Evolutionary conservation across 2,113 vertebrate species (phyloP), one percentile per base, ranked within the genome.

Genomic region (Rhinolophus sinicus): DNA sequence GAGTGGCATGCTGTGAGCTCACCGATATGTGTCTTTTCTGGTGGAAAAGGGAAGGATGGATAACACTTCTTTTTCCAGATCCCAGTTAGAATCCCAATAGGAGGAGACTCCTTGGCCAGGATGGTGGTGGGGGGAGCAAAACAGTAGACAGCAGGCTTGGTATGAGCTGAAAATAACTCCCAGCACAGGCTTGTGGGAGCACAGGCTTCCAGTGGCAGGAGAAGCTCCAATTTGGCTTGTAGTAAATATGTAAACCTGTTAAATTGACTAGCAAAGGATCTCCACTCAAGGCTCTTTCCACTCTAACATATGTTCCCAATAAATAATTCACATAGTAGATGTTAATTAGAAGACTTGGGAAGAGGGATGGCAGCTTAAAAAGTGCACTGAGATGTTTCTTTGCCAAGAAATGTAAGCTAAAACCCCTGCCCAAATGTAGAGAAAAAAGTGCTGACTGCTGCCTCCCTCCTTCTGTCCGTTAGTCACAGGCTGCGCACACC

Each of bases 211-310:
- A 40, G 69, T 0, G 30, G 92, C 77, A 85, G 89, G 85, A n/a
- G 93, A 97, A 87, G 64, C 81, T 98, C 97, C 95, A 82, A 47
- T 82, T 93, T 70, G 84, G 93, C 81, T 83, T 24, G 70, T 90
- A 88, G 96, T 96, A 97, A 98, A 97, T 93, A 96, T 3, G 47
- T 87, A 92, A 98, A 97, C 58, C 58, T 60, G 58, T 60, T 83
- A 94, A 98, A 97, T 97, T 97, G 98, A 98, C 98, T 98, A 97
- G 90, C 94, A 93, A 50, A 97, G 94, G 97, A 97, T 96, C 97
- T 95, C 96, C 96, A 97, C 96, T 92, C 96, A 97, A 92, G 70
- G 38, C 95, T 97, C 97, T 97, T 98, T 98, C 97, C 98, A 97
- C 96, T 50, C 95, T 7, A 98, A 98, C 98, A 98, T 97, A 97